phyloP scores from a whole-genome alignment of 1,140 invertebrate species.

The Archivesica marissinica region DNA sequence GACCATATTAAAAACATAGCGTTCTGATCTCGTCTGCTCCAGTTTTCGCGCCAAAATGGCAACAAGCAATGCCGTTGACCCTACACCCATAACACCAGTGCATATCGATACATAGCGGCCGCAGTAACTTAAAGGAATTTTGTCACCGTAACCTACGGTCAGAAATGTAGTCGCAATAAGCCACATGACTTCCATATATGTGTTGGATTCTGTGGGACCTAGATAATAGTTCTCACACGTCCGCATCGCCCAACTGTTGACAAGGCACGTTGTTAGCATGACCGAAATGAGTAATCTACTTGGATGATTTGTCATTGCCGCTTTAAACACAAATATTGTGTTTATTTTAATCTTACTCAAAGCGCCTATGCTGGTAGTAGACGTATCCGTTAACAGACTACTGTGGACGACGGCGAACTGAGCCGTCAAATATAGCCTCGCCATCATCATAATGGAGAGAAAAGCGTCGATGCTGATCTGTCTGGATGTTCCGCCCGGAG shows the following conservation, averaged over 20 bases:
- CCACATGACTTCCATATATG: conserved; percentile 81
- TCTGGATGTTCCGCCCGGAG: conserved; percentile 56
- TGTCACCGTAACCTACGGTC: conserved; percentile 83
- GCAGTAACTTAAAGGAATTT: conserved; percentile 80
- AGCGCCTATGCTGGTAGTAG: conserved; percentile 81
- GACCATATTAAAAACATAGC: conserved; percentile 76
- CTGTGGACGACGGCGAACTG: conserved; percentile 82
- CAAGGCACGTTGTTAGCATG: conserved; percentile 76
- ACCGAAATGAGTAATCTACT: conserved; percentile 73
- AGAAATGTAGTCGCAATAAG: conserved; percentile 83
- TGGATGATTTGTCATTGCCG: conserved; percentile 80
- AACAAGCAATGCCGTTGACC: conserved; percentile 79
- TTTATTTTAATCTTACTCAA: conserved; percentile 83
- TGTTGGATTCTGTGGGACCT: conserved; percentile 24
- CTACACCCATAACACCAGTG: conserved; percentile 79
- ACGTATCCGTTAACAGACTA: conserved; percentile 80
- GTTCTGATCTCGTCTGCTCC: conserved; percentile 72
- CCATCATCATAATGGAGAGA: conserved; percentile 82
- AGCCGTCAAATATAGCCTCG: conserved; percentile 77
- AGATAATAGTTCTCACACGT: conserved; percentile 77
- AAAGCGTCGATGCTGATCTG: conserved; percentile 79
- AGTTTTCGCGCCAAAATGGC: conserved; percentile 77
- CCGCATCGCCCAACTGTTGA: conserved; percentile 80
- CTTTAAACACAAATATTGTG: conserved; percentile 81
- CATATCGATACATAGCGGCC: conserved; percentile 79